These are phyloP conservation scores for Battus philenor DNA, from an alignment of 1,140 invertebrate species.

Conservation along the genomic window DNA sequence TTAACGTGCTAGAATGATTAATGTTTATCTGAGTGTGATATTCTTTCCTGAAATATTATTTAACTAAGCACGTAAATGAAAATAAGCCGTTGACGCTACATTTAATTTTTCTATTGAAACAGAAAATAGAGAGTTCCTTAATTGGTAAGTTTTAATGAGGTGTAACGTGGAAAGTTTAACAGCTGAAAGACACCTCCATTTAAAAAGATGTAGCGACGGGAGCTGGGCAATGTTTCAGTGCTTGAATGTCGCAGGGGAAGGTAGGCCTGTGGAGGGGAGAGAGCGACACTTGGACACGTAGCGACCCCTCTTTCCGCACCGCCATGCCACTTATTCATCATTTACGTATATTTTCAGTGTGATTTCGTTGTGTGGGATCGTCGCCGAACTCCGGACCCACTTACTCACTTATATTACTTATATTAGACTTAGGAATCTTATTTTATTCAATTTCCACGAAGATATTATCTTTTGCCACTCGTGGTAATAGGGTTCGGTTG, in stretches of 20 bases:
- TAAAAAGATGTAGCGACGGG: slow-evolving; percentile 29
- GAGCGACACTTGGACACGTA: slow-evolving; percentile 61
- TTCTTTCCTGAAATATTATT: slow-evolving; percentile 2
- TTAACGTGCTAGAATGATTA: slow-evolving; percentile 11
- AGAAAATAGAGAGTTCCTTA: slow-evolving; percentile 8
- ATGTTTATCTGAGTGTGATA: slow-evolving; percentile 5
- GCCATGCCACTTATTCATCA: slow-evolving; percentile 49
- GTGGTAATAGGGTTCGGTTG: slow-evolving; percentile 46
- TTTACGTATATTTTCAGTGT: slow-evolving; percentile 65
- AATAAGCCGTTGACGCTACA: neutral
- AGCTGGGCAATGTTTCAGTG: slow-evolving; percentile 46
- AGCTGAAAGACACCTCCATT: slow-evolving; percentile 38
- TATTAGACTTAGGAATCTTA: slow-evolving; percentile 54
- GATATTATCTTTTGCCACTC: slow-evolving; percentile 57
- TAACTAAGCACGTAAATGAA: neutral
- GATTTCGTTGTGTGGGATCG: slow-evolving; percentile 60
- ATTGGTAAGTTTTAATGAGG: slow-evolving; percentile 19
- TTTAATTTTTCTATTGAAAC: slow-evolving; percentile 3
- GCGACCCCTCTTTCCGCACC: slow-evolving; percentile 23
- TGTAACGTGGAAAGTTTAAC: slow-evolving; percentile 34
- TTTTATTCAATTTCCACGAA: slow-evolving; percentile 57
- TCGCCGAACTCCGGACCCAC: slow-evolving; percentile 36
- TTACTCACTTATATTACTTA: slow-evolving; percentile 60
- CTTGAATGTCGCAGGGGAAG: slow-evolving; percentile 54
- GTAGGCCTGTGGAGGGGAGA: slow-evolving; percentile 27